These are phyloP conservation scores for Maniola hyperantus DNA, from an alignment of 2,888 invertebrate genomes.

Conservation along the genomic window DNA sequence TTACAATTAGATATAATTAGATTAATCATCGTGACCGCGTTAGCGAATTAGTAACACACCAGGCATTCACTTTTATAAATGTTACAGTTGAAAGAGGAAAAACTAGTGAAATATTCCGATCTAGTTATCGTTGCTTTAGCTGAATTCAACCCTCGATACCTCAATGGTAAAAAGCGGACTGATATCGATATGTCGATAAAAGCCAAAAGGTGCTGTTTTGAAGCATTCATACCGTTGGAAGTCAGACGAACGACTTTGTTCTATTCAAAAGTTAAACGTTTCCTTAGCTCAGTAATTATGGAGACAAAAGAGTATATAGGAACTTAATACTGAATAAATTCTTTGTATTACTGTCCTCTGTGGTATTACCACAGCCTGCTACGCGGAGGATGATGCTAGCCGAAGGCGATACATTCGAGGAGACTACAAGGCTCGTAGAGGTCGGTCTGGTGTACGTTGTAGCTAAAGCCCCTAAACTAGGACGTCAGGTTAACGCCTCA, in stretches of 20 bases:
- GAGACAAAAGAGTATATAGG: too few relatives aligned
- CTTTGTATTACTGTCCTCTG: too few relatives aligned
- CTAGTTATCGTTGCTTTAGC: not conserved
- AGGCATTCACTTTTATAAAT: conserved; percentile 33
- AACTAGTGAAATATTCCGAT: conserved; percentile 8
- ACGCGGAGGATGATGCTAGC: too few relatives aligned
- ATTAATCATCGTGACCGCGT: conserved; percentile 42
- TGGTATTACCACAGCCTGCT: too few relatives aligned
- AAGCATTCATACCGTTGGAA: not conserved
- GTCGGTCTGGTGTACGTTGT: too few relatives aligned
- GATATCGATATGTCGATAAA: not conserved
- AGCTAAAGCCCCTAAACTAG: too few relatives aligned
- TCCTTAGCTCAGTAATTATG: too few relatives aligned
- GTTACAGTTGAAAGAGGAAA: conserved; percentile 27
- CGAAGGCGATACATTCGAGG: too few relatives aligned
- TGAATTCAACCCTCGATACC: not conserved
- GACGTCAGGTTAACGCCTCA: too few relatives aligned
- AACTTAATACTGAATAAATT: too few relatives aligned
- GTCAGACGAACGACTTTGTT: not conserved
- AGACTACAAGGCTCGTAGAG: too few relatives aligned
- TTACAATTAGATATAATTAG: conserved; percentile 47
- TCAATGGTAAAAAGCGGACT: not conserved
- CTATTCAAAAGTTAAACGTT: not conserved
- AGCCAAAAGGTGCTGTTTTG: not conserved
- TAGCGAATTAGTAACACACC: conserved; percentile 31